Evolutionary conservation across 2,888 invertebrate species (phyloP).

Genomic region (Lathronympha strigana): DNA sequence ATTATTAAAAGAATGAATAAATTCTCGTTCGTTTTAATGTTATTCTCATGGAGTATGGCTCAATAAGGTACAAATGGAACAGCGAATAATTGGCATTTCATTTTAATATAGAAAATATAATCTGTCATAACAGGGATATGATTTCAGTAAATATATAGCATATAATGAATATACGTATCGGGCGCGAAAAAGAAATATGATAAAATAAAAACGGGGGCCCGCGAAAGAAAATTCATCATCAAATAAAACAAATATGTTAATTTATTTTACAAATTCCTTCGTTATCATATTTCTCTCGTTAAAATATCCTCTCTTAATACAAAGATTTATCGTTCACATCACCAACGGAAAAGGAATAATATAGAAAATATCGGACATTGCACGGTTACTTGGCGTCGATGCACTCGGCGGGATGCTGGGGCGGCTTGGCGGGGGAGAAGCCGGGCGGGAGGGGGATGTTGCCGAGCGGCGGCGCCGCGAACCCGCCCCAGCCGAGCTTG

Average conservation of each 20-base stretch:
- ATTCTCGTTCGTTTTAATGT: constrained; percentile 69
- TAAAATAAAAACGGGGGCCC: constrained; percentile 55
- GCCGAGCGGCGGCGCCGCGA: constrained; percentile 54
- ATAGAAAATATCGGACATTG: constrained; percentile 59
- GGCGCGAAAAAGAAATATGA: constrained; percentile 70
- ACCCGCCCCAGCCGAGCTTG: constrained; percentile 54
- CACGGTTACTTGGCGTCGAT: constrained; percentile 79
- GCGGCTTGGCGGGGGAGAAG: constrained; percentile 73
- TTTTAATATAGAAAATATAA: constrained; percentile 80
- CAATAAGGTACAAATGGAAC: constrained; percentile 79
- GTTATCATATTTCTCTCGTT: constrained; percentile 84
- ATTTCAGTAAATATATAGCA: constrained; percentile 70
- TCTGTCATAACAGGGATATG: constrained; percentile 75
- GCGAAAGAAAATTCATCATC: constrained; percentile 61
- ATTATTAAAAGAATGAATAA: constrained; percentile 71
- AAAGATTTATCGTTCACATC: constrained; percentile 81
- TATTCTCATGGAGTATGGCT: constrained; percentile 65
- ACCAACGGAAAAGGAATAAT: constrained; percentile 71
- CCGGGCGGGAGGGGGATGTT: constrained; percentile 76
- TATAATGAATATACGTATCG: constrained; percentile 67
- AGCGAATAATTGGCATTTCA: constrained; percentile 73
- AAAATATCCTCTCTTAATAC: constrained; percentile 83
- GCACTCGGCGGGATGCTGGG: constrained; percentile 75
- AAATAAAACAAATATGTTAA: constrained; percentile 84
- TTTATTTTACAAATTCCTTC: constrained; percentile 84